Base-by-base conservation (phyloP, 2,888 invertebrate genomes). In the Pasiphila rectangulata region DNA sequence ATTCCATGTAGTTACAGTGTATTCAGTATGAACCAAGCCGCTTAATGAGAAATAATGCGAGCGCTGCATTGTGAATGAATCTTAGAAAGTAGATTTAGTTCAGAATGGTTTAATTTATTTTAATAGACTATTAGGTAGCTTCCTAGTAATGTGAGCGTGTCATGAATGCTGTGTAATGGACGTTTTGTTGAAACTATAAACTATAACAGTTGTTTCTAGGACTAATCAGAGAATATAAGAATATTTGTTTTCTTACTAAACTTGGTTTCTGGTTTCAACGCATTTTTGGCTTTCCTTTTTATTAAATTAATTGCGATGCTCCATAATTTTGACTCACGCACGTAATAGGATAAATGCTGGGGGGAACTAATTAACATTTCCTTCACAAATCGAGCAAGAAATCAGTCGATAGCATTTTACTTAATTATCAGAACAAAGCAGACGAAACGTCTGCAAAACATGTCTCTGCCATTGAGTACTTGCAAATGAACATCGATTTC, bases 401-500 rank as follows among this genome's bases (percentile, higher is more conserved):
- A n/a, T n/a, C 38, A 27, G 40, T 41, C 27, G 7, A 41, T 50
- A 15, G 36, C 29, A n/a, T 39, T 39, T 30, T 9, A n/a, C 37
- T n/a, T 20, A 50, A 50, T 50, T 50, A 50, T 44, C 12, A 45
- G 43, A 51, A 56, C 56, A 58, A 54, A 56, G 51, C 60, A 59
- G 38, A 55, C 56, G 61, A 59, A 48, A 57, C 52, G 43, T 37
- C 51, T 45, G 49, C 57, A 59, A 59, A 60, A 61, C 48, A 56
- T 51, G 36, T 53, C 60, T 58, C 56, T 51, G 42, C 21, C 21
- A 32, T 25, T 25, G 12, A 46, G 9, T 37, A 43, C 27, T 50
- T 45, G 50, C 37, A 32, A 50, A 50, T 74, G 73, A 77, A 75
- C 71, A 75, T 61, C 60, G 67, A 72, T 75, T 79, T 75, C 70